These are phyloP conservation scores for Drosophila falleni DNA, from an alignment of 2,888 invertebrate genomes.

Conservation along the genomic window DNA sequence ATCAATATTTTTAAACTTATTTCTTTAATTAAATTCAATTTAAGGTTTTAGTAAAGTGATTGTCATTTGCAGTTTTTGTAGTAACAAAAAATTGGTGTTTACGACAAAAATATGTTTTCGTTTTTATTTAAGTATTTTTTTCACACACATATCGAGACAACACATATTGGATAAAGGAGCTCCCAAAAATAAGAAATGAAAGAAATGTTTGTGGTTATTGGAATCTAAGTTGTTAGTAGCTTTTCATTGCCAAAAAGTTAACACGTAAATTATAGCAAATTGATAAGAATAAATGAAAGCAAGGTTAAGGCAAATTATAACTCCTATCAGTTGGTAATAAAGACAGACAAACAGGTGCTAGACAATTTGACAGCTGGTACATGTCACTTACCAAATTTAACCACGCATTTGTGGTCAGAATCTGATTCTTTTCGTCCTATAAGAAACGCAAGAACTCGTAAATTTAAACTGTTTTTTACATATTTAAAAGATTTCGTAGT, in stretches of 20 bases:
- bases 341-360: conserved; percentile 66
- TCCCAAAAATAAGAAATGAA: conserved; percentile 38
- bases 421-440: conserved; percentile 99
- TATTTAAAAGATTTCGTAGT: conserved; percentile 28
- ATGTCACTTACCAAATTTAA: conserved; percentile 97
- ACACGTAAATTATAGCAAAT: conserved; percentile 21
- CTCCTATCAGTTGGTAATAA: conserved; percentile 40
- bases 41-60: conserved; percentile 20
- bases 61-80: conserved; percentile 30
- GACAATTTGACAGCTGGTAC: conserved; percentile 83
- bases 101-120: conserved; percentile 49
- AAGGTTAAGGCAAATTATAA: conserved; percentile 9
- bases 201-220: conserved; percentile 49
- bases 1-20: conserved; percentile 14
- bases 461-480: conserved; percentile 37
- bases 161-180: conserved; percentile 68
- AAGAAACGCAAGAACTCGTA: conserved; percentile 86
- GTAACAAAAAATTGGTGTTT: conserved; percentile 54
- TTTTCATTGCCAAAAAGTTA: conserved; percentile 38
- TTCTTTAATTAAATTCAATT: conserved; percentile 34
- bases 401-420: conserved; percentile 99
- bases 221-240: conserved; percentile 57
- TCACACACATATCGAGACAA: conserved; percentile 71
- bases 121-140: conserved; percentile 50
- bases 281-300: background rate